Base-by-base conservation (phyloP, 2,113 vertebrate species). In the Shinisaurus crocodilurus region DNA sequence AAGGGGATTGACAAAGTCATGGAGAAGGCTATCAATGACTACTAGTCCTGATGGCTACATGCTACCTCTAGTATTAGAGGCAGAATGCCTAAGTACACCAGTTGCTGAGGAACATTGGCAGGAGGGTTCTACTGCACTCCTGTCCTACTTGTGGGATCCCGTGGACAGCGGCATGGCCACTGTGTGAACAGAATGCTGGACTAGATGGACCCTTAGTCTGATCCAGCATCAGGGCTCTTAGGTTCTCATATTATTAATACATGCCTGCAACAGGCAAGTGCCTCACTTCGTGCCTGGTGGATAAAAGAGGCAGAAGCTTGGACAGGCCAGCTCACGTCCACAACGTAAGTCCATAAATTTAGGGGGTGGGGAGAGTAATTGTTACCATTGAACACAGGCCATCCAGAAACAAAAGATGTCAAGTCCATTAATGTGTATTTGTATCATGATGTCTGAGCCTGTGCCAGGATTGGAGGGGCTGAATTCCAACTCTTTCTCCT, bases 231-330 rank as follows among this genome's bases (percentile, higher is more conserved):
- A 12, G 16, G 20, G 16, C 20, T 63, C 60, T 63, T 4, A 63
- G 3, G 60, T 20, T 63, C 60, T 63, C 20, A 5, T 63, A 12
- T 63, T 63, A 20, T 63, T 67, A 45, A 90, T 89, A 2, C 54
- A 88, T 27, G 0, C 0, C 13, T 83, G 16, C 3, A 25, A 29
- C 45, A 15, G 0, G 27, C 54, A 43, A 37, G 18, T 1, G 27
- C 50, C 74, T 89, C 3, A 16, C 43, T 7, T 79, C 23, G 27
- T 45, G 23, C 8, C 43, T 48, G 43, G 23, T 29, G 76, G 76
- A 48, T 79, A 25, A 9, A 48, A 76, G 69, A 48, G 88, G 37
- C 70, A n/a, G 60, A 54, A 54, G 81, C 9, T 80, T 79, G 34
- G 0, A 43, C 25, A 82, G 81, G 34, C 81, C 29, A 27, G 45